Base-by-base conservation (phyloP, 1,140 invertebrate species). In the Magallana angulata region DNA sequence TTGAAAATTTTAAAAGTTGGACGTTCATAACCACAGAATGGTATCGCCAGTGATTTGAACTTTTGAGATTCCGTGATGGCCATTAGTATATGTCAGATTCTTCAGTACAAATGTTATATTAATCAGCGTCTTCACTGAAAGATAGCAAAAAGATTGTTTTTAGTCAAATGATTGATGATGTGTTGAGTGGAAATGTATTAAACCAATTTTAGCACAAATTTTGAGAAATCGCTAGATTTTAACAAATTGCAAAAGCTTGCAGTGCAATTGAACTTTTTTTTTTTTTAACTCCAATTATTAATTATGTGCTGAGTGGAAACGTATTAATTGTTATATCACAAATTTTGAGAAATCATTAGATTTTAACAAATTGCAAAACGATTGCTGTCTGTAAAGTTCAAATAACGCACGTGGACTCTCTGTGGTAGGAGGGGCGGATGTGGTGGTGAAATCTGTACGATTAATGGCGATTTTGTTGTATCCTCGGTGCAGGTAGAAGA, bases 81-180 rank as follows among this genome's bases (percentile, higher is more conserved):
- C 24, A 89, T 68, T n/a, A 1, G 58, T 87, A 59, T 85, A 89
- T 14, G 86, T 71, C 24, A 89, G 60, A 36, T 87, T 89, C 64
- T 85, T 58, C 82, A 89, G 16, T 3, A 89, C 82, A 56, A 89
- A 89, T 1, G 88, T 85, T 24, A 87, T 87, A 62, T 89, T 89
- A 18, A 87, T 82, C 18, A 89, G 57, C 11, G 88, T 89, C n/a
- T 89, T 87, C 24, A 89, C 85, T 89, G 85, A n/a, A 87, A 87
- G 48, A 14, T 12, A 85, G n/a, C 16, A 57, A 56, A 59, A 24
- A 24, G 18, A 24, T 24, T 24, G 18, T 24, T 24, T 48, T 48
- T 0, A 48, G 36, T 48, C 36, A 48, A 48, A 48, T 48, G 5
- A 48, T 3, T 3, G 36, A 48, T 48, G 36, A 48, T 5, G 1